These are phyloP conservation scores for Megaceryle maxima DNA, from an alignment of 2,113 vertebrate genomes.

Conservation along the genomic window DNA sequence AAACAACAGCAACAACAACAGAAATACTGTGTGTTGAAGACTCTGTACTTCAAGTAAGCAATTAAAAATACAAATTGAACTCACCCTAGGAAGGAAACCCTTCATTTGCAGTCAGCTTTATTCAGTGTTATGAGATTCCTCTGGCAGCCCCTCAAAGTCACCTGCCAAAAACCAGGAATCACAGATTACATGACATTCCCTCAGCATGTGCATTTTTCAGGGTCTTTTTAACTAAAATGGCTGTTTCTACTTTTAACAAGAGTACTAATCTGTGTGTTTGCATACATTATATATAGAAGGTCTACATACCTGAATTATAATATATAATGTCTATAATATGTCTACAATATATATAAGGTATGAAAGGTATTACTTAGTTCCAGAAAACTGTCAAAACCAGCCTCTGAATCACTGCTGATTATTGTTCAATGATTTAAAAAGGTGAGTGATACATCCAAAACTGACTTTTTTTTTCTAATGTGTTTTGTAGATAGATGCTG, in stretches of 20 bases:
- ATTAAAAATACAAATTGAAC: neutral
- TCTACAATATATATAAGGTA: neutral
- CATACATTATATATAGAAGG: neutral
- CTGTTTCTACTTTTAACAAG: neutral
- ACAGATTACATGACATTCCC: rapidly evolving
- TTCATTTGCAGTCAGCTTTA: neutral
- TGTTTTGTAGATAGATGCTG: neutral
- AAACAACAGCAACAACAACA: neutral
- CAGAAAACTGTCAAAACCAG: neutral
- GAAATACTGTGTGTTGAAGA: neutral
- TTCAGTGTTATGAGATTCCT: neutral
- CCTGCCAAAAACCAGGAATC: neutral
- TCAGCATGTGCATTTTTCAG: neutral
- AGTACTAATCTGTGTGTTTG: neutral
- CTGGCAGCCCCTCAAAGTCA: neutral
- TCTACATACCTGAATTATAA: neutral
- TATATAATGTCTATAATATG: neutral
- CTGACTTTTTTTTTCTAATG: neutral
- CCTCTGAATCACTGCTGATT: neutral
- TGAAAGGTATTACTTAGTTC: neutral
- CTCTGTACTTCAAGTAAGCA: neutral
- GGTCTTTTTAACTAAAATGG: neutral
- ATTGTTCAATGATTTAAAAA: neutral
- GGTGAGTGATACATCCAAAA: neutral
- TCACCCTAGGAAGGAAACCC: neutral